phyloP scores from a whole-genome alignment of 1,140 invertebrate genomes.

The Drosophila erecta region DNA sequence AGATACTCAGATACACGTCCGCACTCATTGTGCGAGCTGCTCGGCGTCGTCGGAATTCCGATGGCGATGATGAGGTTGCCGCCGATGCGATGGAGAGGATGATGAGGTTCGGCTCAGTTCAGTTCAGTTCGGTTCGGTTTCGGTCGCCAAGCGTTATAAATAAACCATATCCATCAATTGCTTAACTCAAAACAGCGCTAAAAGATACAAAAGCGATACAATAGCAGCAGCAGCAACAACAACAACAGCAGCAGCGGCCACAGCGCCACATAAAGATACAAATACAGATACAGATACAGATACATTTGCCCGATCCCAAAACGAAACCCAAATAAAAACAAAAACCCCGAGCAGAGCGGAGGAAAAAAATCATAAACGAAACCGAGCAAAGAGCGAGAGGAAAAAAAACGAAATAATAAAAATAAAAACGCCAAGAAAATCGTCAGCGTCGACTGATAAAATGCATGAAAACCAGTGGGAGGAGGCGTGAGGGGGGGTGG shows the following conservation, averaged over 20 bases:
- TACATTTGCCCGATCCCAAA: conserved; percentile 61
- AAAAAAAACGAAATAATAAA: conserved; percentile 42
- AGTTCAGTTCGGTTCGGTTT: conserved; percentile 48
- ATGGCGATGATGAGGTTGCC: conserved; percentile 31
- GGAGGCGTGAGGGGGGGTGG: neutral
- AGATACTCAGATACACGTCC: conserved; percentile 63
- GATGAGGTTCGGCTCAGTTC: conserved; percentile 31
- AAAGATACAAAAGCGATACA: conserved; percentile 80
- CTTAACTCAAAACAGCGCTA: conserved; percentile 83
- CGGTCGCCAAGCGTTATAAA: conserved; percentile 83
- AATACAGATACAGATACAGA: conserved; percentile 53
- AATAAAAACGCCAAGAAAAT: conserved; percentile 70
- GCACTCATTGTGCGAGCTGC: conserved; percentile 43
- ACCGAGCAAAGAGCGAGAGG: conserved; percentile 38
- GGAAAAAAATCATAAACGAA: conserved; percentile 45
- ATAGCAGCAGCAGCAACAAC: conserved; percentile 26
- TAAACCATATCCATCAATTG: conserved; percentile 83
- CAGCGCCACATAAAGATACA: conserved; percentile 62
- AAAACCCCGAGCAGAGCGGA: conserved; percentile 46
- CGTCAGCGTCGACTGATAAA: conserved; percentile 75
- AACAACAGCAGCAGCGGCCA: conserved; percentile 16
- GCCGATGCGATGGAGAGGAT: conserved; percentile 22
- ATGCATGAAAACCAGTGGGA: conserved; percentile 61
- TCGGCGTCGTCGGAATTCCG: conserved; percentile 38
- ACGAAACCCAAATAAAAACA: conserved; percentile 75